Conservation (phyloP, 2,888 invertebrate species). For the Drosophila atripex region DNA sequence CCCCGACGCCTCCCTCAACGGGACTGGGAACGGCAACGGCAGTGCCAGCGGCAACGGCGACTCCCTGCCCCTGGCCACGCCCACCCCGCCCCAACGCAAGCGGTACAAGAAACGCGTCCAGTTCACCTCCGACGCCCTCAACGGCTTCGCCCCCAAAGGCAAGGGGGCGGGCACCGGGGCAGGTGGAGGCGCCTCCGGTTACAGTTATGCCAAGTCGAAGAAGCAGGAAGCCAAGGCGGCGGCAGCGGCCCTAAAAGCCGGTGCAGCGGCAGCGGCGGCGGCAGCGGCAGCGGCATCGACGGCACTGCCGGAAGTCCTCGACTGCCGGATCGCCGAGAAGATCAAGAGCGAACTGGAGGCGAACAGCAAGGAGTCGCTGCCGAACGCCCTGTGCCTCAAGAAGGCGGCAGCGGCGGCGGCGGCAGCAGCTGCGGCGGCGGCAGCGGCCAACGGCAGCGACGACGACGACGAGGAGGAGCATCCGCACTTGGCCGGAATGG, state of each 20-base stretch:
- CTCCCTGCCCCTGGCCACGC: conserved; percentile 51
- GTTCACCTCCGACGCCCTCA: conserved; percentile 81
- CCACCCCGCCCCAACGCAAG: conserved; percentile 68
- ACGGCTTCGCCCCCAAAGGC: conserved; percentile 63
- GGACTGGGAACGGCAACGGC: conserved; percentile 49
- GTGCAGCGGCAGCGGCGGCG: conserved; percentile 60
- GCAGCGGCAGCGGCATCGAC: conserved; percentile 54
- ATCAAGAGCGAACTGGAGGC: conserved; percentile 83
- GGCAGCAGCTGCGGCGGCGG: conserved; percentile 33
- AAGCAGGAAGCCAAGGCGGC: conserved; percentile 80
- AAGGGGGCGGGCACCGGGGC: conserved; percentile 29
- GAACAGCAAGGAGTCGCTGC: conserved; percentile 73
- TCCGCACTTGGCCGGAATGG: conserved; percentile 18
- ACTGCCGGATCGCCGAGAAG: conserved; percentile 84
- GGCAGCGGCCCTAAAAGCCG: conserved; percentile 63
- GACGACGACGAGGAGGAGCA: conserved; percentile 79
- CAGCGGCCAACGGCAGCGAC: conserved; percentile 55
- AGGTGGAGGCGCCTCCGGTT: background rate
- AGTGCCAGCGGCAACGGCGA: conserved; percentile 44
- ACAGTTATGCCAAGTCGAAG: conserved; percentile 72
- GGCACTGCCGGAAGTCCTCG: conserved; percentile 82
- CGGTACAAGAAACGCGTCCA: conserved; percentile 83
- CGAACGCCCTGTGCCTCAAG: conserved; percentile 75
- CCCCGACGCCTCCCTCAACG: conserved; percentile 58
- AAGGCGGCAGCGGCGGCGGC: conserved; percentile 66